These are phyloP conservation scores for Ctenochaetus hawaiiensis DNA, from an alignment of 2,797 vertebrate species.

Conservation along the genomic window DNA sequence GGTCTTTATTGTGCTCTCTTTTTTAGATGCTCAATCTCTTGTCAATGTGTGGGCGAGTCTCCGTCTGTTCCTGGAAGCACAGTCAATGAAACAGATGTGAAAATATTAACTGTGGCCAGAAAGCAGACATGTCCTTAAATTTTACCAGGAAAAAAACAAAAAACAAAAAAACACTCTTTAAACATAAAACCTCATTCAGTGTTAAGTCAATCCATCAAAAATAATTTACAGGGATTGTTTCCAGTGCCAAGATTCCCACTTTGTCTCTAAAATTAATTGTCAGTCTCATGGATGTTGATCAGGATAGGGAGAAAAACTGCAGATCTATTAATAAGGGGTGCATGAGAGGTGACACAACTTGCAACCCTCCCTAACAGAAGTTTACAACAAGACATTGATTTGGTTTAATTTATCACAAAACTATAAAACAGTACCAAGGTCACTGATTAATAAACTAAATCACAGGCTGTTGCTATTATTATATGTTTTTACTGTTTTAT, in stretches of 20 bases:
- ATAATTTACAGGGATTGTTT: neutral
- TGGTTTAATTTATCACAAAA: neutral
- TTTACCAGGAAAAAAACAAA: neutral
- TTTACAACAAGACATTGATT: neutral
- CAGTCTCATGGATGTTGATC: neutral
- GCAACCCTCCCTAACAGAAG: neutral
- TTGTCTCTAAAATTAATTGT: neutral
- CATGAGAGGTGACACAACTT: neutral
- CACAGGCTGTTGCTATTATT: neutral
- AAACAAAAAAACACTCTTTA: neutral
- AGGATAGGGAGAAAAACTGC: neutral
- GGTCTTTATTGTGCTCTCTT: neutral
- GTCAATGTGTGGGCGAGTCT: neutral
- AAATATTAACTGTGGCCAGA: conserved; percentile 4
- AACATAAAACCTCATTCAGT: neutral
- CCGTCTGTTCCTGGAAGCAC: conserved; percentile 1
- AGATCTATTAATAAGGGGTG: neutral
- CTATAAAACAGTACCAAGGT: neutral
- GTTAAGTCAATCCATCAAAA: neutral
- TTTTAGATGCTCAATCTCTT: neutral
- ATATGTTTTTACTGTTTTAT: neutral
- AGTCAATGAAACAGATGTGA: conserved; percentile 19
- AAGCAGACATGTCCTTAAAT: neutral
- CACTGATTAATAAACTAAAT: neutral
- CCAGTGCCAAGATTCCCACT: neutral